These are phyloP conservation scores for Alosa sapidissima DNA, from an alignment of 2,797 vertebrate species.

Conservation along the genomic window DNA sequence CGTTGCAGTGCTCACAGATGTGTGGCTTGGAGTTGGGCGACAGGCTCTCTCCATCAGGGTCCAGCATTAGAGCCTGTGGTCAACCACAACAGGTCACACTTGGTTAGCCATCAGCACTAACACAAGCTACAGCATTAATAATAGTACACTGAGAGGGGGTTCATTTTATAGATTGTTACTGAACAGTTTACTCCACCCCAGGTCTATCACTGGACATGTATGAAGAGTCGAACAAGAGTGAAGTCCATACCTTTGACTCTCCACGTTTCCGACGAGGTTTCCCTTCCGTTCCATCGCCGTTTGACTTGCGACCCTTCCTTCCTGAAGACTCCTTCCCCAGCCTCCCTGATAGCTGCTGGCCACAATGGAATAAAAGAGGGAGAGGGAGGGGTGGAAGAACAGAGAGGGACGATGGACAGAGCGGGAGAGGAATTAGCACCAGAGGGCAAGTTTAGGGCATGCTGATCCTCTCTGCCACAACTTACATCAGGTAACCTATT, in stretches of 20 bases:
- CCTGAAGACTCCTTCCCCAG: constrained; percentile 83
- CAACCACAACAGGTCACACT: background rate
- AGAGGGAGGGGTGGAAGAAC: background rate
- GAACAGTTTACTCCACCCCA: no score
- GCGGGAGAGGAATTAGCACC: background rate
- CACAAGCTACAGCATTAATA: background rate
- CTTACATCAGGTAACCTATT: background rate
- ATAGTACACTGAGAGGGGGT: constrained; percentile 19
- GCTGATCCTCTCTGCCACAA: background rate
- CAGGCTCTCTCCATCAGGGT: constrained; percentile 82
- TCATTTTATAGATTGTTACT: background rate
- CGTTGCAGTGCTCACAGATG: constrained; percentile 93
- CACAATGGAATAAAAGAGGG: constrained; percentile 63
- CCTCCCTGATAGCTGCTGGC: constrained; percentile 77
- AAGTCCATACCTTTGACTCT: constrained; percentile 81
- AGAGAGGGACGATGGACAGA: background rate
- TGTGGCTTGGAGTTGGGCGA: constrained; percentile 93
- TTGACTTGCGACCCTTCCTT: constrained; percentile 94
- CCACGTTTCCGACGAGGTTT: constrained; percentile 91
- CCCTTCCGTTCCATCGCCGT: constrained; percentile 93
- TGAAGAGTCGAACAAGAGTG: background rate
- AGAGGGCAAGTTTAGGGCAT: background rate
- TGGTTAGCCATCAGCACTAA: background rate
- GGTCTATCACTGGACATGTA: background rate
- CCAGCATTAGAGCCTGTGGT: constrained; percentile 79